Evolutionary conservation across 2,113 vertebrate species (phyloP).

Genomic region (Eretmochelys imbricata): DNA sequence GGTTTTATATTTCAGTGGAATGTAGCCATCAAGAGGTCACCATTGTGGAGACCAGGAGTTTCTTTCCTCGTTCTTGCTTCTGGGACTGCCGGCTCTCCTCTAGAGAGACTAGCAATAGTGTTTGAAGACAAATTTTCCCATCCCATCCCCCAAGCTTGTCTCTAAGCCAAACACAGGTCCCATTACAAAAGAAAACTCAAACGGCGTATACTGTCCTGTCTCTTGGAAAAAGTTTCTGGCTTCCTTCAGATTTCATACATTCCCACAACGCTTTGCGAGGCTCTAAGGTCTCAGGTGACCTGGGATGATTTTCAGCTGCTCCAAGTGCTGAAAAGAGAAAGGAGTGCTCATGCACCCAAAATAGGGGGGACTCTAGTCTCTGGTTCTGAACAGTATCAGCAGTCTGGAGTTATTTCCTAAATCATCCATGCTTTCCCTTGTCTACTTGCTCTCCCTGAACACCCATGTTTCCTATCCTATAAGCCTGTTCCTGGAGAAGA

Average conservation of each 20-base stretch:
- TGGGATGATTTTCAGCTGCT: not conserved
- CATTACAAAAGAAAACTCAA: rapidly evolving
- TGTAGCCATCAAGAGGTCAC: conserved; percentile 23
- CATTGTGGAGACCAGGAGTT: not conserved
- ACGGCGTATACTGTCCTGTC: not conserved
- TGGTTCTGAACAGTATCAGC: not conserved
- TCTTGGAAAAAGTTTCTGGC: not conserved
- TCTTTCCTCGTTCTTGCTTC: not conserved
- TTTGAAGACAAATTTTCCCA: rapidly evolving
- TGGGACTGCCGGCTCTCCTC: not conserved
- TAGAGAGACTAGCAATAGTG: not conserved
- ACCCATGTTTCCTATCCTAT: not conserved
- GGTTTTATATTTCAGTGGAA: not conserved
- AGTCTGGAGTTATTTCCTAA: not conserved
- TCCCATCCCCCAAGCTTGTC: not conserved
- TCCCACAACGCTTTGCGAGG: not conserved
- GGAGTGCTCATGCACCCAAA: not conserved
- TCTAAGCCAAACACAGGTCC: not conserved
- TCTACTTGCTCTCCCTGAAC: not conserved
- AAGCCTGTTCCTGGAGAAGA: not conserved
- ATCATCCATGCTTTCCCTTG: not conserved
- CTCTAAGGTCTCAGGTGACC: not conserved
- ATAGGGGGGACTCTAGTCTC: not conserved
- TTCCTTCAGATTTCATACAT: not conserved
- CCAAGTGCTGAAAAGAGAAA: not conserved